Conservation (phyloP, 2,888 invertebrate species). For the Scaptomyza tumidula region DNA sequence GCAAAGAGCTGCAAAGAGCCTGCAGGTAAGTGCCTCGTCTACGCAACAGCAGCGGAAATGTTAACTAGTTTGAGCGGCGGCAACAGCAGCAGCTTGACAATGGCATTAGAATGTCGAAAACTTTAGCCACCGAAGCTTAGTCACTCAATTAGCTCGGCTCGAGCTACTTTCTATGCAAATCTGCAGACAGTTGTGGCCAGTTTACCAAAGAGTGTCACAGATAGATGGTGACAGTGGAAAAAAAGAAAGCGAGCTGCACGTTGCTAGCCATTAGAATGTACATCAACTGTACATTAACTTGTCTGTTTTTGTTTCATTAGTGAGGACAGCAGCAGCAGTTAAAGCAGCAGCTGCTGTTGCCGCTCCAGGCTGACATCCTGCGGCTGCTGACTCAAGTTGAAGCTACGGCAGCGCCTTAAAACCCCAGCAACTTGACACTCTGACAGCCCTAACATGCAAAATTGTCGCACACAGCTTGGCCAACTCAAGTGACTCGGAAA, state of each 20-base stretch:
- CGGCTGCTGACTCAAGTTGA: slow-evolving; percentile 67
- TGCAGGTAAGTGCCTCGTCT: slow-evolving; percentile 49
- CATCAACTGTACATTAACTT: slow-evolving; percentile 80
- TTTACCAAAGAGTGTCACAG: slow-evolving; percentile 18
- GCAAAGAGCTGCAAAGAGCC: slow-evolving; percentile 14
- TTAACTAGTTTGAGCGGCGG: slow-evolving; percentile 67
- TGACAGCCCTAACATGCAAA: slow-evolving; percentile 34
- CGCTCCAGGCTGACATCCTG: slow-evolving; percentile 52
- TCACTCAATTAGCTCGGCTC: slow-evolving; percentile 74
- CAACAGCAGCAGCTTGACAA: slow-evolving; percentile 72
- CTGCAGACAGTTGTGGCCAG: slow-evolving; percentile 50
- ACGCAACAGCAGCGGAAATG: slow-evolving; percentile 66
- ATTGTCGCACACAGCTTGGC: slow-evolving; percentile 14
- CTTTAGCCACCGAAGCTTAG: slow-evolving; percentile 68
- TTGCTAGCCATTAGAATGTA: slow-evolving; percentile 72
- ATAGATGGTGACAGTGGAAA: not conserved
- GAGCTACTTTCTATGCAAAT: slow-evolving; percentile 74
- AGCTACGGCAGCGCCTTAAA: slow-evolving; percentile 47
- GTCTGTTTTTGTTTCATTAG: slow-evolving; percentile 80
- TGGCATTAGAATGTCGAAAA: slow-evolving; percentile 79
- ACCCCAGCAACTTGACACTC: slow-evolving; percentile 65
- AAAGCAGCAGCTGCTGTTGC: slow-evolving; percentile 17
- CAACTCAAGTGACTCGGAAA: slow-evolving; percentile 4
- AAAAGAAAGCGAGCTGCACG: not conserved
- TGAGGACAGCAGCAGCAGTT: slow-evolving; percentile 42